A percentile compares a stretch with the other conserved stretches of the same genome.
Evolutionary conservation across 2,113 vertebrate species (phyloP).

Genomic region (Syngnathoides biaculeatus): DNA sequence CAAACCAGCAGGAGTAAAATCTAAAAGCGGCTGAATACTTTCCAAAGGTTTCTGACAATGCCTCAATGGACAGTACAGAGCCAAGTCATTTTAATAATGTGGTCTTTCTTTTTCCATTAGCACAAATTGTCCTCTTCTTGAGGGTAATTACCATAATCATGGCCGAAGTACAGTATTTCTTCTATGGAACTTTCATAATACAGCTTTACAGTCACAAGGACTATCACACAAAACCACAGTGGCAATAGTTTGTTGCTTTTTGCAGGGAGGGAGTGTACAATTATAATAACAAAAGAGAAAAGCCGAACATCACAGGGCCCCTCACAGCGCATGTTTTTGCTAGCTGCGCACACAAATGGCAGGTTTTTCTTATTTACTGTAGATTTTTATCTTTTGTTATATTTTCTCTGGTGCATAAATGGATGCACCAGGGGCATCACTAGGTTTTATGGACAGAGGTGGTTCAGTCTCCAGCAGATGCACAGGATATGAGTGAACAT

Average conservation of each 20-base stretch:
- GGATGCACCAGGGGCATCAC: too few relatives aligned
- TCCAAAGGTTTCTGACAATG: conserved; percentile 25
- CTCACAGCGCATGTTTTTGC: too few relatives aligned
- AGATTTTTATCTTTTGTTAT: too few relatives aligned
- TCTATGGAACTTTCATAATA: background rate
- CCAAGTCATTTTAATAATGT: conserved; percentile 19
- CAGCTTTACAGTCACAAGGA: background rate
- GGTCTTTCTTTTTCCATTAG: conserved; percentile 23
- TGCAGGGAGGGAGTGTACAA: background rate
- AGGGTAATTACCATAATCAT: background rate
- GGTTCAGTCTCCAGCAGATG: too few relatives aligned
- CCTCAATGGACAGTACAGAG: conserved; percentile 11
- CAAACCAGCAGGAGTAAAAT: conserved; percentile 24
- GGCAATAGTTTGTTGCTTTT: background rate
- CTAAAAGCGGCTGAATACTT: conserved; percentile 21
- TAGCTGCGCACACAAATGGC: too few relatives aligned
- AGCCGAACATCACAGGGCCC: too few relatives aligned
- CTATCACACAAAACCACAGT: background rate
- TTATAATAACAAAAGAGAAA: background rate
- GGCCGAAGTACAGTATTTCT: background rate
- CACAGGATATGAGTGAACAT: too few relatives aligned
- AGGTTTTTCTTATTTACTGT: too few relatives aligned
- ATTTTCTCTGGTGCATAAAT: too few relatives aligned
- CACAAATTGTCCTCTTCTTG: conserved; percentile 3
- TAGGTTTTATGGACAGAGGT: too few relatives aligned